Base-by-base conservation (phyloP, 1,140 invertebrate species). In the Drosophila tsacasi region DNA sequence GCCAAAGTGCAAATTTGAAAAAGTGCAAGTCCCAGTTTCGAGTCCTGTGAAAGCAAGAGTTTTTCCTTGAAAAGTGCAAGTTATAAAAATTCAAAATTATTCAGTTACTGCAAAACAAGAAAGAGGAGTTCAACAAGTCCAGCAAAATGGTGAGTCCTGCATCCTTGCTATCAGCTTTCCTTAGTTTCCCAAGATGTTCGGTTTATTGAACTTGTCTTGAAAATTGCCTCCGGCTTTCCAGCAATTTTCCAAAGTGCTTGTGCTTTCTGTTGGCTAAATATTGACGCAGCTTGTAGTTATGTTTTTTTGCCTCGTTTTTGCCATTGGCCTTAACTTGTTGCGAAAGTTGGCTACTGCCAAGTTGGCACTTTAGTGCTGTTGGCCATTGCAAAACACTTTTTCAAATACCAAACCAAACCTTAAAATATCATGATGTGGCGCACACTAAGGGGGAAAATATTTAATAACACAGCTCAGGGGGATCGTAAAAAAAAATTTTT, bases 321-420 rank as follows among this genome's bases (percentile, higher is more conserved):
- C 60, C 57, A 59, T 52, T 46, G 74, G 57, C 66, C 58, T 64
- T 72, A 87, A 86, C 83, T 67, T 83, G 84, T 89, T 87, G 85
- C 83, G 83, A 87, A 87, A 87, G 83, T 87, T 84, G 79, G 85
- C 63, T 64, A 84, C 83, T 64, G 83, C 83, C 83, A 85, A 76
- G 75, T 59, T 81, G 81, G 81, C 81, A 60, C 44, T 58, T 64
- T 63, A n/a, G 37, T 59, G 55, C 50, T 62, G 57, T 82, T 57
- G 47, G 54, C 59, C 42, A 63, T 74, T 74, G 82, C 78, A 76
- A 87, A 83, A 80, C 65, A 39, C n/a, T 55, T 65, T 81, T 81
- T 78, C 66, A 64, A 66, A 81, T 68, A 57, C 27, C 67, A 47
- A 58, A 42, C 37, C n/a, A 27, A 67, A 55, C 37, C 21, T n/a